Base-by-base conservation (phyloP, 2,113 vertebrate genomes). In the Machaerirhynchus nigripectus region DNA sequence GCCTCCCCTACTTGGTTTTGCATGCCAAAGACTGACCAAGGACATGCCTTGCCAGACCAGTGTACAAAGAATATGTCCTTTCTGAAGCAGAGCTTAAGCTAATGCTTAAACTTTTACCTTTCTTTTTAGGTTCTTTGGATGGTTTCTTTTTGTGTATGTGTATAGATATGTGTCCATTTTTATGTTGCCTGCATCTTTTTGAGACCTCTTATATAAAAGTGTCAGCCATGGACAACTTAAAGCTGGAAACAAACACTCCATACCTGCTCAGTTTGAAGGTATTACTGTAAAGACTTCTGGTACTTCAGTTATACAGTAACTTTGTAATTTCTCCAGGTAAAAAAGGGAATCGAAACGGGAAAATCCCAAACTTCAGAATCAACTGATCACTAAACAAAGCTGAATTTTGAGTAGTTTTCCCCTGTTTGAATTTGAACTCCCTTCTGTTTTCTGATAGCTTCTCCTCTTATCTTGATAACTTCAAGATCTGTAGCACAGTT, bases 81-180 rank as follows among this genome's bases (percentile, higher is more conserved):
- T 42, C 27, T 84, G 46, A 84, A 78, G n/a, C 5, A 33, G 27
- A 64, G 26, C 35, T 70, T 71, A 75, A 63, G 47, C 35, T 86
- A 28, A 47, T 67, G 15, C 9, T 86, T 69, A 28, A 71, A 64
- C 22, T 68, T 76, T n/a, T 46, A 44, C 6, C 18, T 85, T 88
- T 75, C 19, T 76, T 90, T 52, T 52, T 23, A 27, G 19, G 6
- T 55, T 80, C 20, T 76, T 80, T 24, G 27, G 13, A 31, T 16
- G 3, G 12, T 18, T 63, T 30, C 0, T 17, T 27, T 18, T 26
- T 30, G 2, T 27, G 3, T 21, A 2, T 40, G 4, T 33, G 3
- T 49, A 0, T 42, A 5, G 37, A 4, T 68, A 15, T 2, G 2
- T 46, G 31, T 47, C 30, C 3, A 7, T 84, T 59, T 84, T 84